Base-by-base conservation (phyloP, 2,888 invertebrate species). In the Hypselothyrea guttata region DNA sequence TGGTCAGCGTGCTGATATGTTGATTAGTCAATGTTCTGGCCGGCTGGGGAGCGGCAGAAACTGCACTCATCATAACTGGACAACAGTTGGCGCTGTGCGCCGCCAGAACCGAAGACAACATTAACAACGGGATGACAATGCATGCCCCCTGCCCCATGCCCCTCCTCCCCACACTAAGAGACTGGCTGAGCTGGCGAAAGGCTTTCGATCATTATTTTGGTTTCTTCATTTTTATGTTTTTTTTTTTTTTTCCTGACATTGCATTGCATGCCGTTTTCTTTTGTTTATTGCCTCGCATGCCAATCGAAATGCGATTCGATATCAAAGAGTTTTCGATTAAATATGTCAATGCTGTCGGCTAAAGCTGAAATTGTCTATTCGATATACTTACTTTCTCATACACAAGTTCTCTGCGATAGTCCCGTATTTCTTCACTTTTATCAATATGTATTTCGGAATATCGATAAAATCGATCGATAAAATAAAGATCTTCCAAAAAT, bases 1-100 rank as follows among this genome's bases (percentile, higher is more conserved):
- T 27, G 41, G 31, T 35, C 75, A 65, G 59, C 78, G 75, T 78
- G 77, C 79, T 77, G 83, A 82, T 82, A 82, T 82, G 83, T 77
- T 77, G 77, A 78, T 77, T 82, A 75, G 83, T 62, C 77, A 74
- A 68, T 77, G 71, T 71, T 77, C 65, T 65, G 58, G 56, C 48
- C 38, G 28, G 16, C 13, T 31, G 57, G 55, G 51, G 42, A 57
- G 67, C 53, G 53, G 49, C 54, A 34, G n/a, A n/a, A n/a, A n/a
- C n/a, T n/a, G n/a, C 47, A 61, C 51, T 71, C 70, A 51, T 70
- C 70, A 70, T 57, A 70, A 54, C 54, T 70, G 70, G 71, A 28
- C 49, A 64, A 45, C 64, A 69, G 64, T 63, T 69, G 70, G 58
- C 69, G 62, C 63, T 62, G 56, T 52, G 51, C 58, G 41, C 30